A percentile compares a stretch with the other conserved stretches of the same genome.
Conservation (phyloP, 1,140 invertebrate genomes). For the Papilio dardanus region DNA sequence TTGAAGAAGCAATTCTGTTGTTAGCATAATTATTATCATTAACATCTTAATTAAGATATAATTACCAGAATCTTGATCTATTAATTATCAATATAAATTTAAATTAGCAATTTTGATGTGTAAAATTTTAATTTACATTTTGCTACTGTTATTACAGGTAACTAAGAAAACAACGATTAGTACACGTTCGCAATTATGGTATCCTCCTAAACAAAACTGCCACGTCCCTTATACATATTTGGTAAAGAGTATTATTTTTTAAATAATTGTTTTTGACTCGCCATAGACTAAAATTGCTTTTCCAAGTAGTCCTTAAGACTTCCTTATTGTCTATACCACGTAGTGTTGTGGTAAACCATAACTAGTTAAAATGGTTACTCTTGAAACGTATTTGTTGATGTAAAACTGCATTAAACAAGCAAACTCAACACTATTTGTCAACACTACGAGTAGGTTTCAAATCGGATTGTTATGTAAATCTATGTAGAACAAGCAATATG, state of each 20-base stretch:
- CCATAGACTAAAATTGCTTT: no score
- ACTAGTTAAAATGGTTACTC: neutral
- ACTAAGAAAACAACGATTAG: no score
- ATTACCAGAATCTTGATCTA: neutral
- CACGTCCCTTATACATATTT: no score
- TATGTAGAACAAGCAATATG: no score
- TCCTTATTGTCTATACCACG: no score
- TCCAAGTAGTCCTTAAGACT: no score
- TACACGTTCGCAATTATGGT: no score
- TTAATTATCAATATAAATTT: neutral
- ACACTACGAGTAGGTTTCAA: slow-evolving; percentile 11
- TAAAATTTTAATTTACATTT: neutral
- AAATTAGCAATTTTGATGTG: no score
- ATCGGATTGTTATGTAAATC: slow-evolving; percentile 26
- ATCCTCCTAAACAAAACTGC: no score
- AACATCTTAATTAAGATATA: neutral
- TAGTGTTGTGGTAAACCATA: neutral
- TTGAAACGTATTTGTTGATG: neutral
- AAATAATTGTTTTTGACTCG: no score
- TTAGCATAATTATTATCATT: slow-evolving; percentile 6
- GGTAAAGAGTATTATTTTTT: no score
- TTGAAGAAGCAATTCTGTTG: neutral
- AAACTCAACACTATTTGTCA: slow-evolving; percentile 9
- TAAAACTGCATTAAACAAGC: neutral
- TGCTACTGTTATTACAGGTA: no score